These are phyloP conservation scores for Nannoperca obscura DNA, from an alignment of 2,797 vertebrate genomes.

Conservation along the genomic window DNA sequence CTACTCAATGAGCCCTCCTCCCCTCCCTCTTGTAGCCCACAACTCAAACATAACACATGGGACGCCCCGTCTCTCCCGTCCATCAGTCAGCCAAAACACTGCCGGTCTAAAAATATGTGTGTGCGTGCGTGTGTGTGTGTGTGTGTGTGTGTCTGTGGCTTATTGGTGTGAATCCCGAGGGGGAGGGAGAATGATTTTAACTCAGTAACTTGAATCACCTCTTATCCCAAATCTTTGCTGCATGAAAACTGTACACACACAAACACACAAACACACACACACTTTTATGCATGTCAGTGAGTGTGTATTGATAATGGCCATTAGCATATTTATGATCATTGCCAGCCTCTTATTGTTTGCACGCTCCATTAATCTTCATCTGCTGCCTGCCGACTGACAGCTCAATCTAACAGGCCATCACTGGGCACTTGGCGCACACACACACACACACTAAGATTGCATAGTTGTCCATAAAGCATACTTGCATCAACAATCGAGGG, in stretches of 20 bases:
- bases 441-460: slow-evolving; percentile 68
- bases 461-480: slow-evolving; percentile 67
- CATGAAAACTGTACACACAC: slow-evolving; percentile 65
- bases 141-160: slow-evolving; percentile 10
- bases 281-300: slow-evolving; percentile 61
- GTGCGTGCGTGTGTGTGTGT: slow-evolving; percentile 22
- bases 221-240: slow-evolving; percentile 83
- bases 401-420: slow-evolving; percentile 99
- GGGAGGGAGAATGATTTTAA: slow-evolving; percentile 75
- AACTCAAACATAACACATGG: slow-evolving; percentile 74
- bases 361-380: slow-evolving; percentile 99
- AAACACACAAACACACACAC: slow-evolving; percentile 39
- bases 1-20: slow-evolving; percentile 67
- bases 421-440: slow-evolving; percentile 78
- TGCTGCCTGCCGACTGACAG: slow-evolving; percentile 95
- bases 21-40: slow-evolving; percentile 61
- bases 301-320: slow-evolving; percentile 92
- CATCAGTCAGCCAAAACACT: slow-evolving; percentile 70
- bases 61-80: slow-evolving; percentile 57
- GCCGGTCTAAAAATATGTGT: slow-evolving; percentile 45
- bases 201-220: slow-evolving; percentile 83
- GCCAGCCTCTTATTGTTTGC: slow-evolving; percentile 98
- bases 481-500: slow-evolving; percentile 74
- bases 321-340: slow-evolving; percentile 99
- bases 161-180: slow-evolving; percentile 56